Evolutionary conservation across 2,888 invertebrate species (phyloP), one percentile per base, ranked within the genome.

Genomic region (Clistopyga incitator): DNA sequence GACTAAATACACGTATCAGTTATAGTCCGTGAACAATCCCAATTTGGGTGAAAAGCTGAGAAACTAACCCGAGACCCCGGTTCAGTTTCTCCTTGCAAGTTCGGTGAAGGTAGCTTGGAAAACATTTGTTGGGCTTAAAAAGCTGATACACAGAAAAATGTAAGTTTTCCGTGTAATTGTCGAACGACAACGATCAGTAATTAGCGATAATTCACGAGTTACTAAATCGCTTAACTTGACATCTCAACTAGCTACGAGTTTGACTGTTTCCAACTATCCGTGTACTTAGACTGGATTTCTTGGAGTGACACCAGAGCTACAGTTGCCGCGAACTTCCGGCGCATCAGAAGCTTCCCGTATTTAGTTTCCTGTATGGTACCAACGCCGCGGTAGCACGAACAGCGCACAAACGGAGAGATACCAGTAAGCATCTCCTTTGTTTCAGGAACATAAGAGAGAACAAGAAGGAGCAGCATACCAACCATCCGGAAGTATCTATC

Each of bases 401-500:
- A 56, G 45, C 11, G 20, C 50, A 18, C 20, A 20, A 45, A 65
- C 61, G 42, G 50, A 61, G 78, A 80, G 72, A 84, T 78, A 75
- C 70, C 45, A 42, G 59, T 72, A 77, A 52, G 59, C 70, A 70
- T 70, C 77, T 68, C 74, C 82, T 86, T 82, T 85, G 84, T 85
- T 78, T 75, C 78, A 42, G 72, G 61, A 18, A 10, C 15, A 18
- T 42, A 64, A 50, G 56, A 23, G 20, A 34, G 56, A 42, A 59
- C 54, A 18, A 38, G 56, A 6, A 25, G 56, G 10, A 74, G 78
- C 77, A 77, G 79, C 72, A 65, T 75, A 84, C 77, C 86, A 77
- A 80, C 81, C 81, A 72, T 79, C 86, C 85, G 85, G 85, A 87
- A 87, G 88, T 86, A 87, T 87, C 81, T 85, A 86, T 86, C 87